Conservation (phyloP, 2,113 vertebrate genomes). For the Sebastes schlegelii region DNA sequence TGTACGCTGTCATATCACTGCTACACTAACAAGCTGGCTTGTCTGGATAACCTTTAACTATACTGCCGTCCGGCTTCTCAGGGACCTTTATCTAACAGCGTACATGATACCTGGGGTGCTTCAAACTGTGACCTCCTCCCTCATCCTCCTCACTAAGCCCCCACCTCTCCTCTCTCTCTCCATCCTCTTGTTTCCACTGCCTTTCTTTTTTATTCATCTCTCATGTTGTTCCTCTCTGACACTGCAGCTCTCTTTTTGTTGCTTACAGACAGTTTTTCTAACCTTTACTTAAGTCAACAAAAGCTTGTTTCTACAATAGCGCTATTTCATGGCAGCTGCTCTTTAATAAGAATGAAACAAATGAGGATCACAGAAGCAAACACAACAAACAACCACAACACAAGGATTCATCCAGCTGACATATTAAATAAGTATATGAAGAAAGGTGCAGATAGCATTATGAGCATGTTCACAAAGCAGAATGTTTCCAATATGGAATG, state of each 20-base stretch:
- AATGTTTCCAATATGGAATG: not conserved
- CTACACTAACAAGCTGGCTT: constrained; percentile 76
- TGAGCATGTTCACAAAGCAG: not conserved
- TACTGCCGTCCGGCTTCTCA: constrained; percentile 57
- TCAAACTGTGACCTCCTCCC: constrained; percentile 51
- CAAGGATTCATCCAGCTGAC: not conserved
- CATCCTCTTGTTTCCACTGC: not conserved
- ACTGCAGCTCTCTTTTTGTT: not conserved
- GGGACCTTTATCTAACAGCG: constrained; percentile 78
- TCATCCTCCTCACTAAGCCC: constrained; percentile 5
- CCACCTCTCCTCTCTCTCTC: constrained; percentile 1
- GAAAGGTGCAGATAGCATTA: not conserved
- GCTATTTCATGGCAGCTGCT: constrained; percentile 6
- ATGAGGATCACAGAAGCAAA: not conserved
- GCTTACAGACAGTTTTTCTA: constrained; percentile 5
- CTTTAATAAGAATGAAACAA: not conserved
- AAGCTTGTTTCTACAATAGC: not conserved
- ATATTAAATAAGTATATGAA: not conserved
- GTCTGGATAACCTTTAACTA: constrained; percentile 80
- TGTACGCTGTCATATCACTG: constrained; percentile 51
- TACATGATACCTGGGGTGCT: constrained; percentile 51
- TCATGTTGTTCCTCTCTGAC: not conserved
- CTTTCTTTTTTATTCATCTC: not conserved
- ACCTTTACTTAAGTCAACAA: constrained; percentile 3
- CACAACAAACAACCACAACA: constrained; percentile 4